Conservation (phyloP, 2,888 invertebrate genomes). For the Ochropleura leucogaster region DNA sequence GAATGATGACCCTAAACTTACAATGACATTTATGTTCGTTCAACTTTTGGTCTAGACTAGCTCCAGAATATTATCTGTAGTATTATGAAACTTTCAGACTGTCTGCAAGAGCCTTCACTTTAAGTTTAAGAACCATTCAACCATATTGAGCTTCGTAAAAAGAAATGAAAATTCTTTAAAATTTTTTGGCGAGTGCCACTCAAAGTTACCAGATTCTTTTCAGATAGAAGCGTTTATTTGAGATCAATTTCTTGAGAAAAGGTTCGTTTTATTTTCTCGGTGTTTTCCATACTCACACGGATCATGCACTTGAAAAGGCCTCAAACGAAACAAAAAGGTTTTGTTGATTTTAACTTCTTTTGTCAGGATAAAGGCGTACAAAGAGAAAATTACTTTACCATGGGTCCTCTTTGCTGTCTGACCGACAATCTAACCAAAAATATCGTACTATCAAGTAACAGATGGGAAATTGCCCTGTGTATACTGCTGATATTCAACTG, state of each 20-base stretch:
- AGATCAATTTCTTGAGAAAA: constrained; percentile 16
- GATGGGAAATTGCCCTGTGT: background rate
- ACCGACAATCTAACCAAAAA: background rate
- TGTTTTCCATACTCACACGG: constrained; percentile 12
- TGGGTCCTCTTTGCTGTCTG: background rate
- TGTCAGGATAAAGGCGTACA: too few species aligned
- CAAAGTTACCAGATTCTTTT: constrained; percentile 14
- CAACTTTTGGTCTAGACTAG: constrained; percentile 51
- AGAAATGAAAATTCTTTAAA: constrained; percentile 1
- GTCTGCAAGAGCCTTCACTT: constrained; percentile 13
- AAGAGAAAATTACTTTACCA: background rate
- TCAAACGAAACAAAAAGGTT: constrained; percentile 21
- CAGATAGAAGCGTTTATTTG: constrained; percentile 6
- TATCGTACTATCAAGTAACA: background rate
- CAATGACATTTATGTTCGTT: constrained; percentile 43
- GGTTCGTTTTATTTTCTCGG: background rate
- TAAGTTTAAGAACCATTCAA: constrained; percentile 31
- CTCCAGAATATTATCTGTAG: constrained; percentile 37
- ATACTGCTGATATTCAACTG: background rate
- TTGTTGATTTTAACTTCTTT: constrained; percentile 2
- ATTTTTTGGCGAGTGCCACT: constrained; percentile 18
- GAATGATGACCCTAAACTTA: constrained; percentile 49
- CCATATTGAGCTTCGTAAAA: constrained; percentile 19
- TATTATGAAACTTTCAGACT: constrained; percentile 35
- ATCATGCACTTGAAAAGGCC: constrained; percentile 23